Evolutionary conservation across 2,888 invertebrate species (phyloP).

Genomic region (Rhagophthalmus giganteus): DNA sequence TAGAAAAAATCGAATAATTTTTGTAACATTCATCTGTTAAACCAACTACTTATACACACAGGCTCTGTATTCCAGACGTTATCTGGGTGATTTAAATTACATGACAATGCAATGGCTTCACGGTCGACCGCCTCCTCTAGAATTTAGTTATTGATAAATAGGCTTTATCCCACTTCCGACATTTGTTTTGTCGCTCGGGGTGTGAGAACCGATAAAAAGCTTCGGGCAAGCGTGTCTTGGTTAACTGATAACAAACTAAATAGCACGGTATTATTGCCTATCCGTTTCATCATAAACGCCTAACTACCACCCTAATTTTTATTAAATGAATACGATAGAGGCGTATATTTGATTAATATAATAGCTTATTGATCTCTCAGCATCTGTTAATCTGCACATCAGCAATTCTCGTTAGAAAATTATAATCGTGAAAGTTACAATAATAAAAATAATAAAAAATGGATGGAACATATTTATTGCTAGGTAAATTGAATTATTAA

Average conservation of each 20-base stretch:
- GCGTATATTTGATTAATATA: slow-evolving; percentile 23
- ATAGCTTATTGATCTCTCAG: slow-evolving; percentile 3
- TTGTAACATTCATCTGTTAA: slow-evolving; percentile 11
- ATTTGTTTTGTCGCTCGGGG: slow-evolving; percentile 45
- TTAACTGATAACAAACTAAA: slow-evolving; percentile 42
- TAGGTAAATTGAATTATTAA: too few relatives aligned
- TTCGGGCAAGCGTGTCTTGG: slow-evolving; percentile 32
- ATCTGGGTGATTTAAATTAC: slow-evolving; percentile 45
- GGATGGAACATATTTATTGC: too few relatives aligned
- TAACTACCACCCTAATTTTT: slow-evolving; percentile 34
- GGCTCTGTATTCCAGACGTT: slow-evolving; percentile 33
- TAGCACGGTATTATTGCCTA: slow-evolving; percentile 43
- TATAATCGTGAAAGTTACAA: neutral
- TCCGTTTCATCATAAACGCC: slow-evolving; percentile 40
- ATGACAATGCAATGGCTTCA: slow-evolving; percentile 42
- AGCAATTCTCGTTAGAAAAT: slow-evolving; percentile 4
- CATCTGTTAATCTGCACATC: too few relatives aligned
- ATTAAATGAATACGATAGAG: slow-evolving; percentile 10
- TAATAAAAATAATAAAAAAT: neutral
- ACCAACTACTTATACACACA: slow-evolving; percentile 14
- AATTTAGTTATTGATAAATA: slow-evolving; percentile 49
- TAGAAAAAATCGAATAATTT: slow-evolving; percentile 6
- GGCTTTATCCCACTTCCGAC: slow-evolving; percentile 45
- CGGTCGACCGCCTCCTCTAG: slow-evolving; percentile 43
- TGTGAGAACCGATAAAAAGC: slow-evolving; percentile 33